Conservation (phyloP, 2,888 invertebrate species). For the Apodemia zela region DNA sequence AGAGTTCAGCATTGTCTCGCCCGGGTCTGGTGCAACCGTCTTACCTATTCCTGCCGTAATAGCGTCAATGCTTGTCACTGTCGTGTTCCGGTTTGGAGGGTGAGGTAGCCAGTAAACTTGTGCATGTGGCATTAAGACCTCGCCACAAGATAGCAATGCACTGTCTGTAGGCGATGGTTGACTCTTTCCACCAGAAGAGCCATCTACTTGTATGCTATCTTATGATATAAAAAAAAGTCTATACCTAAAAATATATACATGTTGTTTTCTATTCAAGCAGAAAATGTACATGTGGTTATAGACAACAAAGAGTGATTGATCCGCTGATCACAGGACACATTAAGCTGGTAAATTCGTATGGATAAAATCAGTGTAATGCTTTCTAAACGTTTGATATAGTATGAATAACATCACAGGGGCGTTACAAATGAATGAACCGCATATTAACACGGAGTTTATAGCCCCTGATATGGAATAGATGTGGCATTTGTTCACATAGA, state of each 20-base stretch:
- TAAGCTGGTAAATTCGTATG: slow-evolving; percentile 42
- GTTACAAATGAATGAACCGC: slow-evolving; percentile 62
- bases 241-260: not conserved
- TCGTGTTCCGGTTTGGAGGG: too few species aligned
- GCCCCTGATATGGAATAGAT: slow-evolving; percentile 41
- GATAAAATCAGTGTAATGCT: slow-evolving; percentile 56
- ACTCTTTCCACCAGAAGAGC: too few species aligned
- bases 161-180: too few species aligned
- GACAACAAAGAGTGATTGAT: slow-evolving; percentile 18
- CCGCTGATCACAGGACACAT: slow-evolving; percentile 32
- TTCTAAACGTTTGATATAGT: slow-evolving; percentile 69
- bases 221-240: too few species aligned
- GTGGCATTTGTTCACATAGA: slow-evolving; percentile 38
- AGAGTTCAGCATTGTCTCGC: too few species aligned
- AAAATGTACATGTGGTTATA: slow-evolving; percentile 17
- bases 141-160: too few species aligned
- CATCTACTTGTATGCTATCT: too few species aligned
- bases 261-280: slow-evolving; percentile 3
- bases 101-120: too few species aligned
- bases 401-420: slow-evolving; percentile 72
- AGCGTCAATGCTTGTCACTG: too few species aligned
- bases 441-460: slow-evolving; percentile 33
- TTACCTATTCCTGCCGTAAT: too few species aligned
- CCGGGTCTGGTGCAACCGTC: too few species aligned
- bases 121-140: too few species aligned